Percentiles rank a stretch among this genome's conserved stretches.
Evolutionary conservation across 2,888 invertebrate species (phyloP).

Genomic region (Teleogryllus oceanicus): DNA sequence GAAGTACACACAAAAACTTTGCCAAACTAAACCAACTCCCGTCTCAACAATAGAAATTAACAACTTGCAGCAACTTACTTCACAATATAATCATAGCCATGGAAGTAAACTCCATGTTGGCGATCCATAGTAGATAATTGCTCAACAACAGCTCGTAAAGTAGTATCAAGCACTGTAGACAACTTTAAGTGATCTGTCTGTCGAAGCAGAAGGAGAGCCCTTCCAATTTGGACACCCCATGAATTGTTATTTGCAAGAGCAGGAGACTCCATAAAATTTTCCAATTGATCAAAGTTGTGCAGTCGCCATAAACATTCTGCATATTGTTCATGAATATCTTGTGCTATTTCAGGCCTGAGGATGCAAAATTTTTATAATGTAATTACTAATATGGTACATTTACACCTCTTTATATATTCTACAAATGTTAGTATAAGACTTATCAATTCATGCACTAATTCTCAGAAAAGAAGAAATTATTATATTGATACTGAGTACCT

Average conservation of each 20-base stretch:
- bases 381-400: background rate
- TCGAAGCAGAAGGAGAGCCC: constrained; percentile 46
- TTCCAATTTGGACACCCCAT: constrained; percentile 75
- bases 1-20: no score
- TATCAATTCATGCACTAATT: constrained; percentile 36
- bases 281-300: constrained; percentile 76
- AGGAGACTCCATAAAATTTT: constrained; percentile 56
- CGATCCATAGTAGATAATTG: background rate
- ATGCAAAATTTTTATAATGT: constrained; percentile 18
- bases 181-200: background rate
- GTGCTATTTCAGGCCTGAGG: constrained; percentile 48
- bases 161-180: background rate
- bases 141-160: background rate
- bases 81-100: constrained; percentile 19
- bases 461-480: background rate
- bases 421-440: background rate
- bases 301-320: constrained; percentile 88
- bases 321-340: constrained; percentile 60
- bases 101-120: constrained; percentile 22
- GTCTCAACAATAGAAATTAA: background rate
- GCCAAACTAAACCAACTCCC: background rate
- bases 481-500: constrained; percentile 43
- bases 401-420: background rate
- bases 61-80: background rate
- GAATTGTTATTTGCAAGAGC: constrained; percentile 44